Evolutionary conservation across 1,140 invertebrate species (phyloP), one percentile per base, ranked within the genome.

Genomic region (Mactra quadrangularis): DNA sequence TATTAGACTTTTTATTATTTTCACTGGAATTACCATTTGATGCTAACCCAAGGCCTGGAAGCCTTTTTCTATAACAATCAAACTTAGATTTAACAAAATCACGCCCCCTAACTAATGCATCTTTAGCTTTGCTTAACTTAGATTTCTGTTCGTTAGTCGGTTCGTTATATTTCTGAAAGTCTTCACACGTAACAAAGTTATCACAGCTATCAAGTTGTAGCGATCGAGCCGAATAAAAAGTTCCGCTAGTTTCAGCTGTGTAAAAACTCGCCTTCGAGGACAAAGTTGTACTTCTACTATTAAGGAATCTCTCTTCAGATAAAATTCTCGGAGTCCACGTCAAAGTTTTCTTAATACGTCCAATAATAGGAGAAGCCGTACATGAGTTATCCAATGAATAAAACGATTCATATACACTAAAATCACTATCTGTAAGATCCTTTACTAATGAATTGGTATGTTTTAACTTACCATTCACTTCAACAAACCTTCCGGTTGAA

Each of bases 211-310:
- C 76, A 33, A 66, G 76, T 38, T 78, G 76, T 52, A 78, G 68
- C 11, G 76, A 78, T 47, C 60, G 25, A 13, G 76, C 76, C 1
- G 76, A 78, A 29, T 50, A 78, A 29, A 78, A 78, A 22, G 76
- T 78, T 17, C 76, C 76, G 25, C 76, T 78, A n/a, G 76, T 78
- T 53, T 78, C 76, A 41, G 76, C 76, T 41, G 76, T 78, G 53
- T 78, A 78, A 68, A 78, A 78, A 57, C 76, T 78, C 9, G 27
- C 59, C 25, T 53, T 29, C 1, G 76, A 78, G 17, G 52, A 76
- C 9, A 59, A 25, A 27, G 53, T 59, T 53, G 60, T 68, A 45
- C 76, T 78, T 33, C 47, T 45, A 41, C 62, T 78, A 29, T 31
- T 68, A 0, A 59, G 41, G 41, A 78, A 68, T 22, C 50, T 25